These are phyloP conservation scores for Catotricha subobsoleta DNA, from an alignment of 2,888 invertebrate genomes.

Conservation along the genomic window DNA sequence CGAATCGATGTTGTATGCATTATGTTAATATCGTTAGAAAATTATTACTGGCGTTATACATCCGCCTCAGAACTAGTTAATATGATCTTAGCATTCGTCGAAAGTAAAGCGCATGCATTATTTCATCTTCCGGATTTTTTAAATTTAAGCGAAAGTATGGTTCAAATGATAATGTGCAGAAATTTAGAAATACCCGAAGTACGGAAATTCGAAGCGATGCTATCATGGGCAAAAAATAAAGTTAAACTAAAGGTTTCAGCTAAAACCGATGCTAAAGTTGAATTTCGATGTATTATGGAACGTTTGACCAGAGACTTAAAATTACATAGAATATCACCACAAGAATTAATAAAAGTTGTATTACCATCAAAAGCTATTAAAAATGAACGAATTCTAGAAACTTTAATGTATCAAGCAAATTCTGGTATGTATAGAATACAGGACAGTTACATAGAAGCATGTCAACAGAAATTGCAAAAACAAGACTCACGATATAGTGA, in stretches of 20 bases:
- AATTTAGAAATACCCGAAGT: conserved; percentile 77
- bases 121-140: conserved; percentile 73
- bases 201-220: conserved; percentile 83
- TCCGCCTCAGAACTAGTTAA: conserved; percentile 86
- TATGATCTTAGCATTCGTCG: conserved; percentile 82
- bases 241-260: conserved; percentile 54
- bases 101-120: conserved; percentile 67
- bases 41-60: conserved; percentile 90
- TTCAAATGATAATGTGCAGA: conserved; percentile 86
- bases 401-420: conserved; percentile 83
- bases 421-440: conserved; percentile 84
- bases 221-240: conserved; percentile 74
- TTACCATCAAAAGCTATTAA: conserved; percentile 83
- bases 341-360: conserved; percentile 82
- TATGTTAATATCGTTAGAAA: conserved; percentile 82
- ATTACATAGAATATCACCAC: conserved; percentile 76
- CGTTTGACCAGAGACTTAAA: conserved; percentile 74
- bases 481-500: conserved; percentile 76
- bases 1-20: conserved; percentile 82
- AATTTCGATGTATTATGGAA: conserved; percentile 88
- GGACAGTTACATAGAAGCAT: conserved; percentile 72
- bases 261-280: conserved; percentile 69
- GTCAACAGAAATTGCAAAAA: conserved; percentile 68
- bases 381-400: conserved; percentile 80
- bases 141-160: conserved; percentile 83